A percentile compares a stretch with the other conserved stretches of the same genome.
Conservation (phyloP, 2,113 vertebrate genomes). For the Capreolus pygargus region DNA sequence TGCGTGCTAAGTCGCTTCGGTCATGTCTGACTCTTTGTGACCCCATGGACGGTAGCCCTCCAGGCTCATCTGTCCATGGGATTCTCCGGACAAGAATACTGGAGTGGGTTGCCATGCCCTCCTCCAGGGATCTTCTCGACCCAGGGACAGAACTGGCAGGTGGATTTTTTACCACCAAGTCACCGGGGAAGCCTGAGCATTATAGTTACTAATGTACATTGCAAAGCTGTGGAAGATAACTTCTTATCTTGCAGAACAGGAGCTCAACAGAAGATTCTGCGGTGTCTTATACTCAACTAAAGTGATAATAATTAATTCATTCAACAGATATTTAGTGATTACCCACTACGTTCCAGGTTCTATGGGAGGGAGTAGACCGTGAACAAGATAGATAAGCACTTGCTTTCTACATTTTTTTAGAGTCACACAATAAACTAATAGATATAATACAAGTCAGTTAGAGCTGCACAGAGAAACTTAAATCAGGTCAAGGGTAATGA, state of each 20-base stretch:
- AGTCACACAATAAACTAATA: background rate
- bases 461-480: background rate
- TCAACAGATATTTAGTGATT: background rate
- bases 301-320: background rate
- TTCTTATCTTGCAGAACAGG: background rate
- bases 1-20: accelerated
- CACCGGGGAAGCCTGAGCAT: background rate
- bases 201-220: background rate
- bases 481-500: background rate
- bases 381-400: background rate
- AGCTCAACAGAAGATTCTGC: background rate
- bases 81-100: background rate
- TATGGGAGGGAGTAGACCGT: background rate
- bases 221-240: background rate
- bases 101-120: background rate
- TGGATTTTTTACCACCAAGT: background rate
- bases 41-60: background rate
- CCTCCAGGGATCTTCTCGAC: background rate
- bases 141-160: background rate
- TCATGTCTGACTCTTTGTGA: background rate
- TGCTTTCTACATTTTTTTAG: background rate
- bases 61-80: background rate
- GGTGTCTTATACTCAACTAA: background rate
- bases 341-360: background rate
- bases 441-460: background rate